A percentile compares a stretch with the other conserved stretches of the same genome.
These are phyloP conservation scores for Rachycentron canadum DNA, from an alignment of 2,797 vertebrate genomes.

Conservation along the genomic window DNA sequence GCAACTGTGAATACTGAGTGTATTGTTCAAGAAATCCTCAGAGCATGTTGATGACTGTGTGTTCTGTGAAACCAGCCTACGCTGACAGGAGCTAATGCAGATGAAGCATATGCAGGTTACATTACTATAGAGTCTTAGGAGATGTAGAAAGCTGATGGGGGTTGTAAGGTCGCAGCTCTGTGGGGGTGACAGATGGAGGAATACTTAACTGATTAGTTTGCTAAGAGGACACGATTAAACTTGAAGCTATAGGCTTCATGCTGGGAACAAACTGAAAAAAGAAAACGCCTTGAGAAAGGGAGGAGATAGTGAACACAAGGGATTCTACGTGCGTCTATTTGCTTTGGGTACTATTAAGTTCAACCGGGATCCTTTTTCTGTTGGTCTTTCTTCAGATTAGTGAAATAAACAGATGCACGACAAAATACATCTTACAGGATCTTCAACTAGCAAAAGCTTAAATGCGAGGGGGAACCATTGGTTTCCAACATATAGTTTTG, in stretches of 20 bases:
- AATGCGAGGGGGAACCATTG: neutral
- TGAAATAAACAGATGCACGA: neutral
- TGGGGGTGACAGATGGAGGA: constrained; percentile 74
- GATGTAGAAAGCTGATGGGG: constrained; percentile 42
- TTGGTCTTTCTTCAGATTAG: neutral
- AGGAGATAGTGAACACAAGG: constrained; percentile 37
- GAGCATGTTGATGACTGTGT: neutral
- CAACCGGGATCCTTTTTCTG: neutral
- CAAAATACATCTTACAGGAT: neutral
- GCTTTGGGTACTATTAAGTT: neutral
- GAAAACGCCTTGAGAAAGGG: constrained; percentile 53
- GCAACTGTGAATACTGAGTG: neutral
- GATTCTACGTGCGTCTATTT: constrained; percentile 1
- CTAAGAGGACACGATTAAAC: constrained; percentile 71
- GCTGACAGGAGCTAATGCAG: constrained; percentile 38
- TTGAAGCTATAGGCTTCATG: constrained; percentile 43
- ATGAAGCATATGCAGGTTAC: constrained; percentile 31
- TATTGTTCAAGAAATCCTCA: neutral
- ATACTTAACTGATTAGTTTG: constrained; percentile 75
- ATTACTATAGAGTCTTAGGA: constrained; percentile 50
- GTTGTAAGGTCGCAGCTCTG: constrained; percentile 47
- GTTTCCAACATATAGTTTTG: neutral
- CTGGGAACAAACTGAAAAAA: constrained; percentile 38
- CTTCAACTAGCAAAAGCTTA: neutral
- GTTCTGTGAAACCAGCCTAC: constrained; percentile 22